Base-by-base conservation (phyloP, 2,113 vertebrate genomes). In the Lipophrys pholis region DNA sequence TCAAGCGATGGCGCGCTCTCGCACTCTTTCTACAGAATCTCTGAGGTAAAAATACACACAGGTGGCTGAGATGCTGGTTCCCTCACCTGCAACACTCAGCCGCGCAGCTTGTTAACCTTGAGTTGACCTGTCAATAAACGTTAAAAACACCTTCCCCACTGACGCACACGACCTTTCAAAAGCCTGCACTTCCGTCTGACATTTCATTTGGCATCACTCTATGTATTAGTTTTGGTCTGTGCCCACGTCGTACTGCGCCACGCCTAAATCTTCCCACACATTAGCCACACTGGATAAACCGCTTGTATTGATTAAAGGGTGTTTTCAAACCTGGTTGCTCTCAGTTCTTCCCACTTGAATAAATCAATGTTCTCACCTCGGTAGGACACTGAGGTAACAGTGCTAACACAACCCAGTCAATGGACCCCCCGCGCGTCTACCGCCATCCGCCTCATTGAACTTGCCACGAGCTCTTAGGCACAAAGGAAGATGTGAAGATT, bases 271-370 rank as follows among this genome's bases (percentile, higher is more conserved):
- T 2, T 48, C 46, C 50, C 68, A 49, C 87, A 61, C 80, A 72
- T 84, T 81, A 81, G n/a, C 49, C 64, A 64, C 74, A 52, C 69
- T 56, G 73, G 60, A 81, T 76, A 73, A 78, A 84, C 58, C n/a
- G 40, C n/a, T 6, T 35, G 2, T 52, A 88, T 89, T 65, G 90
- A 93, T 90, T 92, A 91, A 85, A 86, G 81, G 86, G 88, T 91
- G 90, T 90, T 87, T 90, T 79, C 56, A 73, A 73, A 85, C 78
- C 49, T 43, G 60, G 73, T 45, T 67, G 68, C 43, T 69, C 66
- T 43, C 21, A 3, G 7, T 43, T 67, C 62, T 73, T 69, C 61
- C 60, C 45, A 59, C 58, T 48, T 55, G 74, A 80, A 72, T 71
- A 69, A 79, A 89, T 91, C 80, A 54, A 89, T 90, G 77, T 41